A percentile compares a stretch with the other conserved stretches of the same genome.
These are phyloP conservation scores for Scaptomyza flava DNA, from an alignment of 2,888 invertebrate genomes.

Conservation along the genomic window DNA sequence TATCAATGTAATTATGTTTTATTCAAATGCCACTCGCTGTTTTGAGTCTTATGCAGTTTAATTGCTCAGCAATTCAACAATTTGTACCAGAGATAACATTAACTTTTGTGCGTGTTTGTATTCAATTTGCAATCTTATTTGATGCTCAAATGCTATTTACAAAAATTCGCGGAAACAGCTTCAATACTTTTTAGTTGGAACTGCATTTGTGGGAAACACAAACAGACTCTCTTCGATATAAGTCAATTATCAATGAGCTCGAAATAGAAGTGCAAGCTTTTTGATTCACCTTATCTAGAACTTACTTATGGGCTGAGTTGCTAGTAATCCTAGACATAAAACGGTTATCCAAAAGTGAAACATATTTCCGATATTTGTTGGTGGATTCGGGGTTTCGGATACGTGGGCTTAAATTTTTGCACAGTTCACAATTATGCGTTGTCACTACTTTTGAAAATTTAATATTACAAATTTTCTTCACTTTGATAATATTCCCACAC, in stretches of 20 bases:
- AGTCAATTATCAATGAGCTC: neutral
- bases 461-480: slow-evolving; percentile 18
- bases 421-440: slow-evolving; percentile 14
- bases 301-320: slow-evolving; percentile 82
- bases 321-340: slow-evolving; percentile 82
- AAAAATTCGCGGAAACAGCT: no score
- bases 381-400: slow-evolving; percentile 20
- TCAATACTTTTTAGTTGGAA: neutral
- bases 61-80: no score
- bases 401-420: slow-evolving; percentile 8
- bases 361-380: slow-evolving; percentile 68
- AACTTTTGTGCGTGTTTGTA: no score
- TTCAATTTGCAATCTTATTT: no score
- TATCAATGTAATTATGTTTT: neutral
- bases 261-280: neutral
- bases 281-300: slow-evolving; percentile 20
- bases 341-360: slow-evolving; percentile 83
- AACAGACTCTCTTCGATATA: neutral
- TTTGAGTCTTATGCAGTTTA: neutral
- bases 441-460: slow-evolving; percentile 6
- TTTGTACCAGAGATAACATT: neutral
- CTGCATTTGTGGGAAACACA: neutral
- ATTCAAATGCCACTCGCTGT: neutral
- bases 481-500: slow-evolving; percentile 73
- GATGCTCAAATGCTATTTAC: no score